phyloP scores from a whole-genome alignment of 2,888 invertebrate species.

The Napeogenes inachia region DNA sequence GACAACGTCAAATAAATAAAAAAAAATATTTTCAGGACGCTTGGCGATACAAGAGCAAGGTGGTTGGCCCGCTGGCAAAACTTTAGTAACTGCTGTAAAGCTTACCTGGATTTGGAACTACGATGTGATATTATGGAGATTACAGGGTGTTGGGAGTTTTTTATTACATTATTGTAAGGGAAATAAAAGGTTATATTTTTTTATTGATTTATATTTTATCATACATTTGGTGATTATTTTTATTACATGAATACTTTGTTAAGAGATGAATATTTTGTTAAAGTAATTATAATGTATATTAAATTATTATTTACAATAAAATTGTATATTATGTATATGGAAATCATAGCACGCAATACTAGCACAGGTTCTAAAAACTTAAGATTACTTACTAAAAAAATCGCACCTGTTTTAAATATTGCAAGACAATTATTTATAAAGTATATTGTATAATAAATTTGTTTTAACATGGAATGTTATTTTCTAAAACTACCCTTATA shows the following conservation, averaged over 20 bases:
- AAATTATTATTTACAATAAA: conserved; percentile 7
- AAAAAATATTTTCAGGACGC: conserved; percentile 12
- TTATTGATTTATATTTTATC: conserved; percentile 35
- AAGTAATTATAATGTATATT: neutral
- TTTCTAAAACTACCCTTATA: neutral
- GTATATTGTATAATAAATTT: neutral
- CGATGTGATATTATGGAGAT: too few relatives aligned
- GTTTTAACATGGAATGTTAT: neutral
- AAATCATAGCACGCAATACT: conserved; percentile 4
- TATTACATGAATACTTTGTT: conserved; percentile 28
- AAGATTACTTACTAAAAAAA: conserved; percentile 2
- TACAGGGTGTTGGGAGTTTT: neutral
- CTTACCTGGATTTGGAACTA: too few relatives aligned
- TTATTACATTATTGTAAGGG: neutral
- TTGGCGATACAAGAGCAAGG: conserved; percentile 17
- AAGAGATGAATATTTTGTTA: neutral
- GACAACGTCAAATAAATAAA: neutral
- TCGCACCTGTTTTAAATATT: conserved; percentile 9
- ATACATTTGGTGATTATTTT: conserved; percentile 44
- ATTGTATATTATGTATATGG: neutral
- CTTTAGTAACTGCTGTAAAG: neutral
- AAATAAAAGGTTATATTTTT: conserved; percentile 2
- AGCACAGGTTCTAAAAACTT: conserved; percentile 6
- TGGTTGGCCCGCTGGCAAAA: conserved; percentile 11
- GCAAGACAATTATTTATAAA: neutral